Evolutionary conservation across 2,797 vertebrate species (phyloP).

Genomic region (Propithecus deckenii): DNA sequence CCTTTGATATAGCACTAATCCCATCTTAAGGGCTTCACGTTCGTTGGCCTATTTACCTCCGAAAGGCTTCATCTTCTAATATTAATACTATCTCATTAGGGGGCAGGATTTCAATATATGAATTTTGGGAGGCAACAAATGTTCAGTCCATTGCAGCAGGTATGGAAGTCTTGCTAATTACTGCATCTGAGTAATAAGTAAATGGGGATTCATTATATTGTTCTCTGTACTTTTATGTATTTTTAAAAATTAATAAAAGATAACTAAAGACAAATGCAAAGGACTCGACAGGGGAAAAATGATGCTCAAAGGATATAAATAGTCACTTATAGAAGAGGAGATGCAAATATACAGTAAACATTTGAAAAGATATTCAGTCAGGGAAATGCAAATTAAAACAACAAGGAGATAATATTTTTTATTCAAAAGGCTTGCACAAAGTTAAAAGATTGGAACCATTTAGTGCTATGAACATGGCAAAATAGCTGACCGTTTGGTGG

Average conservation of each 20-base stretch:
- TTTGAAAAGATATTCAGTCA: not conserved
- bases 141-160: not conserved
- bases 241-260: slow-evolving; percentile 3
- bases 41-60: not conserved
- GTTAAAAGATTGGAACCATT: not conserved
- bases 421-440: slow-evolving; percentile 1
- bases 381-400: slow-evolving; percentile 35
- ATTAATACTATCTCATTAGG: not conserved
- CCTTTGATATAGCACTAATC: not conserved
- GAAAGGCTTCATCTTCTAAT: not conserved
- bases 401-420: slow-evolving; percentile 17
- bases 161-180: not conserved
- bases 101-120: not conserved
- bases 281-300: not conserved
- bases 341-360: slow-evolving; percentile 1
- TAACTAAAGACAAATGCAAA: not conserved
- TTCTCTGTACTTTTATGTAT: slow-evolving; percentile 25
- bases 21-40: not conserved
- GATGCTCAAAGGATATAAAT: not conserved
- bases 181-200: not conserved
- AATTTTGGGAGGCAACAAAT: not conserved
- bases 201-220: not conserved
- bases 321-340: not conserved
- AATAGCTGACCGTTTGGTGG: not conserved
- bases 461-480: not conserved